Evolutionary conservation across 2,113 vertebrate species (phyloP), one percentile per base, ranked within the genome.

Genomic region (Laticauda colubrina): DNA sequence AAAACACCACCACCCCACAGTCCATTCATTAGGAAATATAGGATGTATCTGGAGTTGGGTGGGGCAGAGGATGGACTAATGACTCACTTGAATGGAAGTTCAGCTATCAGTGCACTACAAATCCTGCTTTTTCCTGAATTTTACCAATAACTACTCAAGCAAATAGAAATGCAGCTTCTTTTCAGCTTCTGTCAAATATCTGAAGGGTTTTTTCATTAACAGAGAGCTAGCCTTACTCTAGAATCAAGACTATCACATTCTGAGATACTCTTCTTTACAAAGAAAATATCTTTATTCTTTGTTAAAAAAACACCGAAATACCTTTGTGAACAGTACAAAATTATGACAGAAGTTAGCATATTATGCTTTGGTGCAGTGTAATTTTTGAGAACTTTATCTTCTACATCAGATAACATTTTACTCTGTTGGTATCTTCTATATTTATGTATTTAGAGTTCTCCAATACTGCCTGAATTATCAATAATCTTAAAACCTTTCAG

Each of bases 291-390:
- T 9, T 1, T 0, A 0, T 86, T 94, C 54, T 81, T 92, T 69
- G 45, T 48, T 87, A 91, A 92, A 61, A 5, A 0, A 90, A 93
- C 87, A 45, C n/a, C 91, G 43, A 55, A 85, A 48, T 2, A 93
- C 87, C 94, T 95, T 93, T 87, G 89, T 0, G 5, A 2, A 94
- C 87, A 94, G 93, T 21, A 94, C 43, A 89, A 95, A 96, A 95
- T 94, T 61, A 92, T 18, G 92, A 91, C 87, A 93, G 93, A 96
- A 96, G 96, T 97, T 95, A 96, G 86, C 51, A 95, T 87, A 89
- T 45, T 4, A 93, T 12, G 3, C 53, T 59, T 59, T 45, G 0
- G 0, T 81, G 75, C 90, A 93, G 92, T 92, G 91, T 91, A 45
- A 10, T 90, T 90, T 23, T n/a, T 69, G 93, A 97, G 93, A 0